Evolutionary conservation across 2,113 vertebrate genomes (phyloP), one percentile per base, ranked within the genome.

Genomic region (Burhinus bistriatus): DNA sequence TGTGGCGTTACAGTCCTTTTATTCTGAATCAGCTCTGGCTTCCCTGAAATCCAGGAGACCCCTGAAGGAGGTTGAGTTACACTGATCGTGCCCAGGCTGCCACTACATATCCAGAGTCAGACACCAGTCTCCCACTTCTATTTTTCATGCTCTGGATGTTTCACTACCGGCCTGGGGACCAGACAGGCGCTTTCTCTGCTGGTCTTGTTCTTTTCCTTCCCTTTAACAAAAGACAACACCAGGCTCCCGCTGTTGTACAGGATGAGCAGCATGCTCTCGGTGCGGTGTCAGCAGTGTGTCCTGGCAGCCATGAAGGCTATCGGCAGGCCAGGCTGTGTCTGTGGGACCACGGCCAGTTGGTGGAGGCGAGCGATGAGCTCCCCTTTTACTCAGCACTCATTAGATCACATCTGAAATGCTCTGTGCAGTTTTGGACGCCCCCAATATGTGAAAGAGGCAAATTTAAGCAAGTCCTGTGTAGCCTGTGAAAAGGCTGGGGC

Each of bases 81-180:
- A 16, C 5, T 17, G 49, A 21, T 38, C 2, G 6, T n/a, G 23
- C 11, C 36, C 59, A 71, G 44, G 38, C 52, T 57, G 51, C 27
- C 9, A 5, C n/a, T 64, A 30, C 17, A 4, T 23, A 55, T 36
- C 34, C 29, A n/a, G 44, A 55, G 8, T 21, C 25, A 54, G 25
- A 61, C 29, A n/a, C 6, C 15, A 38, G 18, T 13, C 30, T 69
- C 3, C 5, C 8, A 9, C n/a, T 70, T 68, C 4, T 19, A n/a
- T 40, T 90, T 69, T 82, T 64, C 38, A 44, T 34, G 40, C 38
- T 70, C n/a, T 65, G 34, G 15, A 1, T 72, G 32, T 76, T 42
- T 15, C 26, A 69, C 49, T 14, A 51, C 2, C 0, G 0, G 10
- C 36, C 40, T 0, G 29, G 15, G 30, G 20, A n/a, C 34, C 11